Evolutionary conservation across 2,113 vertebrate genomes (phyloP).

Genomic region (Ammospiza caudacuta): DNA sequence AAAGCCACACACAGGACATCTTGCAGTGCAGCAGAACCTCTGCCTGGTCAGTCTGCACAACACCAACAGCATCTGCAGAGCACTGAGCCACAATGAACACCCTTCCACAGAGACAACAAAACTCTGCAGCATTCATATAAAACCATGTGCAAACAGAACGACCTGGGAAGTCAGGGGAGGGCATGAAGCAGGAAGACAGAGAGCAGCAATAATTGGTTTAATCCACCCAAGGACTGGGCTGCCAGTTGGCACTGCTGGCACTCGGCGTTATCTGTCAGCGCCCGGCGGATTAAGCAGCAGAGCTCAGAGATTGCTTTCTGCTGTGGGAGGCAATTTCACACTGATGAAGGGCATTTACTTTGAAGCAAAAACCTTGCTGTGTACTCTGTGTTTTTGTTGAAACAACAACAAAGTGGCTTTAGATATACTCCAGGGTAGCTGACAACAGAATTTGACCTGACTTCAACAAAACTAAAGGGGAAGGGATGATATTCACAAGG

Average conservation of each 20-base stretch:
- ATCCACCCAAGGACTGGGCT: neutral
- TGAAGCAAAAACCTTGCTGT: neutral
- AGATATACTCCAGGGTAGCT: neutral
- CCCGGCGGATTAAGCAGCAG: neutral
- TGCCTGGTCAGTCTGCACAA: neutral
- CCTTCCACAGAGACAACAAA: neutral
- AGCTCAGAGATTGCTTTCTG: neutral
- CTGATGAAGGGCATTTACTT: conserved; percentile 2
- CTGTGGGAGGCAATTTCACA: neutral
- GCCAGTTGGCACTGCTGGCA: conserved; percentile 25
- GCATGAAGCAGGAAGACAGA: neutral
- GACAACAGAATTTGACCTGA: neutral
- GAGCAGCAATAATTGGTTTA: conserved; percentile 6
- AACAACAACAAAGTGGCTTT: conserved; percentile 13
- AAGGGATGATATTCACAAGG: neutral
- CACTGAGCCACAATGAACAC: neutral
- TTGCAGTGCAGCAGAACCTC: neutral
- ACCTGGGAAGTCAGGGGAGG: neutral
- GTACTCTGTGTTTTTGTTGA: neutral
- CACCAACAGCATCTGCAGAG: accelerated
- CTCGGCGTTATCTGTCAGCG: neutral
- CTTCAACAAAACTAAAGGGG: neutral
- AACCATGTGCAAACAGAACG: neutral
- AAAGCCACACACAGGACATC: neutral
- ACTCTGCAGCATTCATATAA: neutral